Base-by-base conservation (phyloP, 2,797 vertebrate species). In the Ctenopoma multispine region DNA sequence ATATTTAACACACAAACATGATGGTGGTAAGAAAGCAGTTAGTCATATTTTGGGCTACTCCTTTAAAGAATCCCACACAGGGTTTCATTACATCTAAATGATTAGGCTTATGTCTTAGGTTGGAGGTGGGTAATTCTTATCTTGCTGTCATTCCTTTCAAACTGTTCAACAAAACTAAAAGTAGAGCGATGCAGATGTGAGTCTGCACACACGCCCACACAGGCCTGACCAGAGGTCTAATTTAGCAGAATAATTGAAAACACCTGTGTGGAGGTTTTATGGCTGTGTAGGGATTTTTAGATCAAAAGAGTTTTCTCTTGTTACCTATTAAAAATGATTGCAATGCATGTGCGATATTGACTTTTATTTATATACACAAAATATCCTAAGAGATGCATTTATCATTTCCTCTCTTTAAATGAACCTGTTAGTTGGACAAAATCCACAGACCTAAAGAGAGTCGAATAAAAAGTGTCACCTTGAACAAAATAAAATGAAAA, bases 161-260 rank as follows among this genome's bases (percentile, higher is more conserved):
- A 69, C 49, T 65, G 69, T 66, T 73, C 63, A 70, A 44, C 20
- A 20, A 58, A 49, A 24, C 38, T 38, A 20, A 66, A 46, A 73
- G 29, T 7, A 55, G 48, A 18, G 10, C 5, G 53, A 36, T 38
- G 46, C 62, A 50, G 29, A 46, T 27, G 29, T 29, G 70, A 70
- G 57, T 55, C 40, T 65, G 55, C 31, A 9, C 49, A 44, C 49
- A 68, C 31, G 29, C 80, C 69, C 49, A 84, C 78, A 50, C 60
- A 38, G 27, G 43, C 51, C 46, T 27, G 44, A 63, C 49, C 41
- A 57, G 21, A 44, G 60, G 40, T 67, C 31, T 75, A 63, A 84
- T 78, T 72, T 53, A 70, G 63, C 55, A 48, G 58, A 75, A 36
- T 77, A 40, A 74, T 63, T 66, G 23, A 63, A 79, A 78, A 74